phyloP scores from a whole-genome alignment of 2,113 vertebrate species.

The Physeter macrocephalus region DNA sequence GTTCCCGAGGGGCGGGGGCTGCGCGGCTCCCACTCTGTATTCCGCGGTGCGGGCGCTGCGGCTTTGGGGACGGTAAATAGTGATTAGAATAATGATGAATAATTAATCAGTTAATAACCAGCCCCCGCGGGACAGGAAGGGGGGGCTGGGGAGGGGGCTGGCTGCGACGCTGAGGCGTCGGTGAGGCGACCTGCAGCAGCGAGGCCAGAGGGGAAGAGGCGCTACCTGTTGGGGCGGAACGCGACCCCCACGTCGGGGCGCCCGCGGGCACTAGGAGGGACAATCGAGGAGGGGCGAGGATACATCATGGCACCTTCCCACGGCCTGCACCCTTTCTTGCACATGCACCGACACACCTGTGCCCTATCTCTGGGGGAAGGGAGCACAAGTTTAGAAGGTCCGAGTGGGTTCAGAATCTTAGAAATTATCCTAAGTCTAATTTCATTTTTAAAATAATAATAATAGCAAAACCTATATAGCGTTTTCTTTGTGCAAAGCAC shows the following conservation, averaged over 20 bases:
- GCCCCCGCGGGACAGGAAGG: constrained; percentile 45
- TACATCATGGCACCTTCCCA: background rate
- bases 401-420: background rate
- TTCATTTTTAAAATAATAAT: background rate
- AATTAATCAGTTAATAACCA: constrained; percentile 78
- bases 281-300: background rate
- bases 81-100: constrained; percentile 78
- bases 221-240: background rate
- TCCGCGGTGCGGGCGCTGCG: background rate
- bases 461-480: background rate
- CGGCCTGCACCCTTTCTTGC: background rate
- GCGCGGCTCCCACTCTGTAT: constrained; percentile 55
- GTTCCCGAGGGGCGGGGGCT: background rate
- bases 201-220: background rate
- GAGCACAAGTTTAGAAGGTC: background rate
- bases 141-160: background rate
- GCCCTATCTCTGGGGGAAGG: background rate
- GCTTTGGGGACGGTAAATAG: constrained; percentile 75
- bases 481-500: background rate
- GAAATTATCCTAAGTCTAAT: background rate
- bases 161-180: background rate
- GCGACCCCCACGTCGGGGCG: background rate
- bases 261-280: background rate
- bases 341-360: background rate
- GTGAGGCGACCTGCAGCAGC: background rate